Percentiles rank a stretch among this genome's conserved stretches.
phyloP scores from a whole-genome alignment of 2,888 invertebrate species.

The Lasioglossum figueresi region DNA sequence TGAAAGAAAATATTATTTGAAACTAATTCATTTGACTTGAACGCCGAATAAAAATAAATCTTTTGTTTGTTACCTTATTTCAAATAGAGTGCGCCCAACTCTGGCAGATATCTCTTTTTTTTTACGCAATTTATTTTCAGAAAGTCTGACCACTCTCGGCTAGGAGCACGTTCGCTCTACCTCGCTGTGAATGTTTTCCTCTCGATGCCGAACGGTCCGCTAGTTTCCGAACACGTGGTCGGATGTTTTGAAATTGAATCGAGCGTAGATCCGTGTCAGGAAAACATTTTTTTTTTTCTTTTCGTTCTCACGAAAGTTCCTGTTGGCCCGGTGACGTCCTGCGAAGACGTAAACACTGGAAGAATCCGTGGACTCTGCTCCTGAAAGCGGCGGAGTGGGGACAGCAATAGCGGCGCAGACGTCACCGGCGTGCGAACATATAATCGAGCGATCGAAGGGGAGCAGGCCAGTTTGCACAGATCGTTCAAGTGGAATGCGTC shows the following conservation, averaged over 20 bases:
- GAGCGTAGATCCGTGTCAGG: not conserved
- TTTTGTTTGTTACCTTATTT: not conserved
- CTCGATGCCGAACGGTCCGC: not conserved
- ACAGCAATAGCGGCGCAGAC: conserved; percentile 31
- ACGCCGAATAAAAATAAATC: no score
- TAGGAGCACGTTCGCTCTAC: not conserved
- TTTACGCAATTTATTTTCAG: not conserved
- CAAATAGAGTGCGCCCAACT: not conserved
- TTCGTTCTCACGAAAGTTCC: conserved; percentile 22
- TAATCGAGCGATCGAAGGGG: conserved; percentile 57
- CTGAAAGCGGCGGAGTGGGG: conserved; percentile 30
- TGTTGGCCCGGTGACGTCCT: conserved; percentile 37
- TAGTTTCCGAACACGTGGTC: not conserved
- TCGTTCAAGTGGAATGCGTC: conserved; percentile 23
- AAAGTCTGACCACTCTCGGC: not conserved
- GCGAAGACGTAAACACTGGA: conserved; percentile 57
- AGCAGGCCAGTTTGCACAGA: conserved; percentile 58
- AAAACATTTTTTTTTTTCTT: conserved; percentile 26
- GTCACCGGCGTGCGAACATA: conserved; percentile 63
- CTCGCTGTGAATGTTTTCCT: not conserved
- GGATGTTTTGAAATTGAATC: conserved; percentile 2
- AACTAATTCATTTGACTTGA: no score
- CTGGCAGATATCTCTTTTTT: not conserved
- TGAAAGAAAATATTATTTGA: no score
- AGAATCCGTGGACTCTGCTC: conserved; percentile 60